Conservation (phyloP, 2,113 vertebrate species). For the Nanorana parkeri region DNA sequence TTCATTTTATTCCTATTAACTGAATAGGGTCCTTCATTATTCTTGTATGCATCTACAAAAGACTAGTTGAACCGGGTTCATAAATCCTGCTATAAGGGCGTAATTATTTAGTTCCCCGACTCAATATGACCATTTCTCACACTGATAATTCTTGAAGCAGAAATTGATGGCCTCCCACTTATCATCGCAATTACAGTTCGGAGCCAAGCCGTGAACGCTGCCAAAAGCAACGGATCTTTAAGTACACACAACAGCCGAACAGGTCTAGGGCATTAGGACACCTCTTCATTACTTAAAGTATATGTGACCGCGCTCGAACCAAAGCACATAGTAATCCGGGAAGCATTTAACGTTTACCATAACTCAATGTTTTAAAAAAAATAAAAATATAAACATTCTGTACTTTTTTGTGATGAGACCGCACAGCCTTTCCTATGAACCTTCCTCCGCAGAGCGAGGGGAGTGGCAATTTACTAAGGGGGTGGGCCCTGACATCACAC, state of each 20-base stretch:
- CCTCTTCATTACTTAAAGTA: conserved; percentile 26
- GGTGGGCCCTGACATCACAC: too few species aligned
- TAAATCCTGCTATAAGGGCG: conserved; percentile 54
- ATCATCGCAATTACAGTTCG: conserved; percentile 46
- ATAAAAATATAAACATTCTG: too few species aligned
- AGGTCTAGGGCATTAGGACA: conserved; percentile 5
- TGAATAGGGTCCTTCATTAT: conserved; percentile 57
- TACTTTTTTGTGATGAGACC: too few species aligned
- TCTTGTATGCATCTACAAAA: conserved; percentile 47
- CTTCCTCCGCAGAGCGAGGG: too few species aligned
- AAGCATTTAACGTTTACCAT: too few species aligned
- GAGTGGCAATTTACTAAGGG: too few species aligned
- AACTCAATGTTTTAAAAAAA: too few species aligned
- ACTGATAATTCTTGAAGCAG: conserved; percentile 53
- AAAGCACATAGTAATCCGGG: too few species aligned
- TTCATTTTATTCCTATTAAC: conserved; percentile 57
- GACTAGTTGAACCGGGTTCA: conserved; percentile 45
- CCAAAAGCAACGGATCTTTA: conserved; percentile 34
- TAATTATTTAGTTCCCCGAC: conserved; percentile 55
- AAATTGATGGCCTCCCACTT: conserved; percentile 48
- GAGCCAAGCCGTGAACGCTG: conserved; percentile 2
- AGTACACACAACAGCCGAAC: conserved; percentile 9
- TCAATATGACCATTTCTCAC: conserved; percentile 54
- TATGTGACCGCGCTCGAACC: too few species aligned
- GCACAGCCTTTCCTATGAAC: too few species aligned